Base-by-base conservation (phyloP, 2,888 invertebrate species). In the Oxycera nigricornis region DNA sequence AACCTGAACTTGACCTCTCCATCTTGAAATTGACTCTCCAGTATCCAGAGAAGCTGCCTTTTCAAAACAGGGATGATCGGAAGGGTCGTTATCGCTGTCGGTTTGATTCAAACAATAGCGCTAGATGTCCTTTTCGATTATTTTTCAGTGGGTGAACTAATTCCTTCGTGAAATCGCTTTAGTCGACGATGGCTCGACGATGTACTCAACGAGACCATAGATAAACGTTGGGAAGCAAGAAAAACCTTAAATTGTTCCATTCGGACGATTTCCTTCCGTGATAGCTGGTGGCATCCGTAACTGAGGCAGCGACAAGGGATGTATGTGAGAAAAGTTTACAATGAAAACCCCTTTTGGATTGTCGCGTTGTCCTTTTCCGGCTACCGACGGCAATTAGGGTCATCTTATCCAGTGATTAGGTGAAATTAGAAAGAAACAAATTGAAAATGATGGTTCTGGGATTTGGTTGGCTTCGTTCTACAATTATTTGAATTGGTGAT, bases 371-470 rank as follows among this genome's bases (percentile, higher is more conserved):
- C 59, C 39, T 59, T 72, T 75, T 72, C 14, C 31, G 50, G 17
- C n/a, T 65, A 41, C 30, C 46, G 41, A 24, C 22, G 55, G 62
- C 72, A 75, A 75, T 75, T 75, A 75, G 74, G 74, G 67, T 72
- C 72, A 75, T 75, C 74, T 75, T 72, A 75, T 75, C 74, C 59
- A 28, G 39, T 14, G 72, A 62, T 72, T 72, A 74, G 46, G 50
- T 24, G 52, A 41, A 39, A 20, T 41, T 41, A 35, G 41, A 22
- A 59, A 41, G 9, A 55, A 59, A 39, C 7, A 35, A 72, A 72
- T 59, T 20, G 59, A 41, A 41, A 57, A 59, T 46, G 26, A 39
- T 41, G 67, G 39, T 17, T n/a, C 17, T 46, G 14, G 46, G 4
- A 11, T 14, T 46, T 46, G 4, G 46, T 7, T 7, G 11, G 46